These are phyloP conservation scores for Lytechinus pictus DNA, from an alignment of 35 echinoderm and acorn worm genomes.

Conservation along the genomic window DNA sequence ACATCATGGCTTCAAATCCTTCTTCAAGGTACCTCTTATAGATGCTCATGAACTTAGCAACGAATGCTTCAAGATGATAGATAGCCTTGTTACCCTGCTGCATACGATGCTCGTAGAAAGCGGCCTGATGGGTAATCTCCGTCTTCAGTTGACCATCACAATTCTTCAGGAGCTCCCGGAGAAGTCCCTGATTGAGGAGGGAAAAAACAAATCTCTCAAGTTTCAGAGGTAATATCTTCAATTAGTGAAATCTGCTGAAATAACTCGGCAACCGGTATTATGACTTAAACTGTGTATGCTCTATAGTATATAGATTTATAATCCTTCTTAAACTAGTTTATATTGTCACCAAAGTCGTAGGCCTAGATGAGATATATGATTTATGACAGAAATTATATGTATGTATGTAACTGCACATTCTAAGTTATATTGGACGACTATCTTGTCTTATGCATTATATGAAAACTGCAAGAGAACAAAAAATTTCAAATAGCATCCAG, in stretches of 20 bases:
- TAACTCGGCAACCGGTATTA: background rate
- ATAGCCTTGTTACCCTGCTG: slow-evolving; percentile 92
- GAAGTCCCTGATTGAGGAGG: slow-evolving; percentile 65
- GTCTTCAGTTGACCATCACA: slow-evolving; percentile 94
- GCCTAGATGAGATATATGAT: too few relatives aligned
- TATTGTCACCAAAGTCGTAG: too few relatives aligned
- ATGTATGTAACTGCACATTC: too few relatives aligned
- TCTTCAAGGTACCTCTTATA: slow-evolving; percentile 98
- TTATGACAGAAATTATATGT: too few relatives aligned
- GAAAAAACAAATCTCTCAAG: background rate
- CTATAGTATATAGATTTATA: too few relatives aligned
- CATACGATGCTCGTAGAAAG: slow-evolving; percentile 96
- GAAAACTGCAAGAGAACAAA: too few relatives aligned
- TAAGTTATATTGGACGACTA: too few relatives aligned
- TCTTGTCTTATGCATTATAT: too few relatives aligned
- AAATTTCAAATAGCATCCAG: too few relatives aligned
- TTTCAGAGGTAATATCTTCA: background rate
- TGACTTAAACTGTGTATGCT: too few relatives aligned
- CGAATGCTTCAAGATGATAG: slow-evolving; percentile 96
- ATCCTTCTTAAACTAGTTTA: too few relatives aligned
- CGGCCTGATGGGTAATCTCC: slow-evolving; percentile 89
- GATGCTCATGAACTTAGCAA: slow-evolving; percentile 99
- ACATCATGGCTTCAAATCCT: slow-evolving; percentile 91
- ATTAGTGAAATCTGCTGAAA: background rate
- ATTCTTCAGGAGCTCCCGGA: slow-evolving; percentile 83